phyloP scores from a whole-genome alignment of 2,797 vertebrate species.

The Squalus acanthias region DNA sequence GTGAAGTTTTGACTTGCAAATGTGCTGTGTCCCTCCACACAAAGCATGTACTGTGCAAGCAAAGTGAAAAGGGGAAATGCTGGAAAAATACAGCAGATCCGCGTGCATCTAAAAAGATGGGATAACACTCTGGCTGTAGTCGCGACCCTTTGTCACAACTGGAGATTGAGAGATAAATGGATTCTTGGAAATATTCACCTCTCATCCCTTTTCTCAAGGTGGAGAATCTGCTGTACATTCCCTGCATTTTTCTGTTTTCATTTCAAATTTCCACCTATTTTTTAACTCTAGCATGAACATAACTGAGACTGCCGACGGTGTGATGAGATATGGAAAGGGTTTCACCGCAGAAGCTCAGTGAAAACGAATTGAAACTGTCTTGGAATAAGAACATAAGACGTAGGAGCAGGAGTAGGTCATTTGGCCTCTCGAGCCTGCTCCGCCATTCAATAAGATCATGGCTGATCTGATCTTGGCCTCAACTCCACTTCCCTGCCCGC shows the following conservation, averaged over 20 bases:
- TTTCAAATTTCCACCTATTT: neutral
- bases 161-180: neutral
- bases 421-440: too few species aligned
- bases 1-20: conserved; percentile 29
- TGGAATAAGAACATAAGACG: too few species aligned
- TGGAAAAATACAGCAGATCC: neutral
- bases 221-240: neutral
- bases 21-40: neutral
- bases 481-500: too few species aligned
- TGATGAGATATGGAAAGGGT: neutral
- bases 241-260: neutral
- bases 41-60: neutral
- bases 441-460: too few species aligned
- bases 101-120: neutral
- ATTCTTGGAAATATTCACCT: neutral
- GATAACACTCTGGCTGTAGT: neutral
- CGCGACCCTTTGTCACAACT: neutral
- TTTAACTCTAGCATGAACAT: neutral
- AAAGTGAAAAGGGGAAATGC: neutral
- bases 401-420: too few species aligned
- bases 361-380: neutral
- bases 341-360: neutral
- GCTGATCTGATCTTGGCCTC: too few species aligned
- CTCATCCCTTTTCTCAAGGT: neutral
- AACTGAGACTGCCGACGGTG: neutral